These are phyloP conservation scores for Eristalis pertinax DNA, from an alignment of 2,888 invertebrate genomes.

Conservation along the genomic window DNA sequence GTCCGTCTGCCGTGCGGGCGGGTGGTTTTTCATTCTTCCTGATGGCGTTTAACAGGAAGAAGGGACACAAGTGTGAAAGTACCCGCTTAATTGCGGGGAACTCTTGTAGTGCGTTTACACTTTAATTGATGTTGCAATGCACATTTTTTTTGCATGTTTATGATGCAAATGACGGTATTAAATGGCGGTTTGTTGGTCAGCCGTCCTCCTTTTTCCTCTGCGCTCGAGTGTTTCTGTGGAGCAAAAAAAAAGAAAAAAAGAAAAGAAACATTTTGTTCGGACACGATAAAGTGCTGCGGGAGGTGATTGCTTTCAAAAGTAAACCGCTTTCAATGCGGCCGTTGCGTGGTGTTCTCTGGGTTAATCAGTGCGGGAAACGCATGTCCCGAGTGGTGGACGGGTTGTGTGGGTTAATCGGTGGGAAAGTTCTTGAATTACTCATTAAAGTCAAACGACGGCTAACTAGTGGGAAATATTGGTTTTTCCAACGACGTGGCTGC, in stretches of 20 bases:
- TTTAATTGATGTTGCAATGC: constrained; percentile 51
- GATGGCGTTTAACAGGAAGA: constrained; percentile 45
- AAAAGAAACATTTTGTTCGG: constrained; percentile 13
- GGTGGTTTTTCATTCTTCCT: constrained; percentile 49
- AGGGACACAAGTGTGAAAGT: constrained; percentile 64
- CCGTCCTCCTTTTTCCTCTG: not conserved
- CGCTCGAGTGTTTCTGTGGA: not conserved
- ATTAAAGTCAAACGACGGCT: not conserved
- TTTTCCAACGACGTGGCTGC: not conserved
- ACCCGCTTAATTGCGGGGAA: constrained; percentile 42
- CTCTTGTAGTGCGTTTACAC: constrained; percentile 53
- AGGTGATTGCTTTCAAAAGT: not conserved
- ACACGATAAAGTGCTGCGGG: constrained; percentile 21
- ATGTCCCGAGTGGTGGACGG: not conserved
- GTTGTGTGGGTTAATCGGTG: not conserved
- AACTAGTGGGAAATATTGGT: not conserved
- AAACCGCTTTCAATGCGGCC: not conserved
- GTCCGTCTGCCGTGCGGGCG: constrained; percentile 3
- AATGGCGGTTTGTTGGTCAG: constrained; percentile 18
- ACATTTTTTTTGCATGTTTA: constrained; percentile 32
- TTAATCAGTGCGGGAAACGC: not conserved
- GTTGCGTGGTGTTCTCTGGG: not conserved
- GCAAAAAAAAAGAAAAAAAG: too few species aligned
- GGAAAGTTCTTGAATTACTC: not conserved
- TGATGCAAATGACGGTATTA: constrained; percentile 39